Percentiles rank a stretch among this genome's conserved stretches.
phyloP scores from a whole-genome alignment of 2,113 vertebrate genomes.

The Albula goreensis region DNA sequence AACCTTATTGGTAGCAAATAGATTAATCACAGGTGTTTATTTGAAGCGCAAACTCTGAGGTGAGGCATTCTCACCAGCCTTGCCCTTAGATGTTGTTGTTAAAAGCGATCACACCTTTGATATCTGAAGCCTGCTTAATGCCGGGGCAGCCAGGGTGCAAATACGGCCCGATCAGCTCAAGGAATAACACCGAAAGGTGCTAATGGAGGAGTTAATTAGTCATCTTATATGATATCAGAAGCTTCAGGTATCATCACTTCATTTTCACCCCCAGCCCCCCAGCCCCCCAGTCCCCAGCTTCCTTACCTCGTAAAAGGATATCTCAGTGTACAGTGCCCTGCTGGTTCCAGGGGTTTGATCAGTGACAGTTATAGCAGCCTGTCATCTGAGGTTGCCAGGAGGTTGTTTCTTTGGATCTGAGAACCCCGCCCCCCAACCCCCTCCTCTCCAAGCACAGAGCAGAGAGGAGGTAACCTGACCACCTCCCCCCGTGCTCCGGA shows the following conservation, averaged over 20 bases:
- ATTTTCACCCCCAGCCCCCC: background rate
- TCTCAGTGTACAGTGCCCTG: background rate
- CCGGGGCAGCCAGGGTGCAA: background rate
- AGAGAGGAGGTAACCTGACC: slow-evolving; percentile 24
- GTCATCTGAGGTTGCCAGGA: background rate
- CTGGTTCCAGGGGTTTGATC: background rate
- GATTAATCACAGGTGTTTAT: background rate
- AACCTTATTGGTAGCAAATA: too few species aligned
- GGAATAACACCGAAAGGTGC: background rate
- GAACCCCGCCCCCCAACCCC: background rate
- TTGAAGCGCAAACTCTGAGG: background rate
- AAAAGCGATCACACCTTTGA: background rate
- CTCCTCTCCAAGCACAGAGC: background rate
- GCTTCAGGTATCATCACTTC: background rate
- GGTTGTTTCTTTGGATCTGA: background rate
- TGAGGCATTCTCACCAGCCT: background rate
- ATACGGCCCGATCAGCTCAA: background rate
- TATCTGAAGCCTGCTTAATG: background rate
- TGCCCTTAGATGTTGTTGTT: background rate
- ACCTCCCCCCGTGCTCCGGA: slow-evolving; percentile 18
- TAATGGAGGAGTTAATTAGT: background rate
- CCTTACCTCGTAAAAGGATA: background rate
- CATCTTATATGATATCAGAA: background rate
- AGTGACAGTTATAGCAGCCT: slow-evolving; percentile 17
- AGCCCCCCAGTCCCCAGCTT: background rate